Evolutionary conservation across 2,888 invertebrate species (phyloP).

Genomic region (Pecten maximus): DNA sequence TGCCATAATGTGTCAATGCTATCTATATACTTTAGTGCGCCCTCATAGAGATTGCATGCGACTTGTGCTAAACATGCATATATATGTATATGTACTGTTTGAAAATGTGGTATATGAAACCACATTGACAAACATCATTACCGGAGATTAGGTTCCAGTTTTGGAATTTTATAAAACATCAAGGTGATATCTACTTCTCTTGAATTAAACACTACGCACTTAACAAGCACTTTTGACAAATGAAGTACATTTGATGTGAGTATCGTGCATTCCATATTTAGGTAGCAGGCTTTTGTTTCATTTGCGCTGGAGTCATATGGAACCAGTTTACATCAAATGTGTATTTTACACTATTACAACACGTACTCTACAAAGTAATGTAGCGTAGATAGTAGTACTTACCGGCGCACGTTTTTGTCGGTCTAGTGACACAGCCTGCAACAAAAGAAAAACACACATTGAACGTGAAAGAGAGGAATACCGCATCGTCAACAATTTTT

Average conservation of each 20-base stretch:
- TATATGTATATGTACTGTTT: too few species aligned
- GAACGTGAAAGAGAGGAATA: too few species aligned
- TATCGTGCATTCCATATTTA: neutral
- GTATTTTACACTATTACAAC: neutral
- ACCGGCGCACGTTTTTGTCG: slow-evolving; percentile 1
- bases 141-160: neutral
- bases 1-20: neutral
- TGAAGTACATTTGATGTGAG: neutral
- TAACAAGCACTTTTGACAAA: neutral
- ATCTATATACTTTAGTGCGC: neutral
- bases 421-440: slow-evolving; percentile 14
- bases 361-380: neutral
- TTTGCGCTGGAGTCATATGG: neutral
- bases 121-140: neutral
- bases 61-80: neutral
- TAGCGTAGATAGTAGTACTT: neutral
- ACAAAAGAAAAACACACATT: neutral
- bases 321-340: neutral
- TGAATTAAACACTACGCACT: neutral
- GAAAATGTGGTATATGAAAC: too few species aligned
- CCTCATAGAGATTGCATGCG: neutral
- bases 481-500: too few species aligned
- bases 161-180: neutral
- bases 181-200: neutral
- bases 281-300: neutral